A percentile compares a stretch with the other conserved stretches of the same genome.
These are phyloP conservation scores for Panulirus ornatus DNA, from an alignment of 1,140 invertebrate genomes.

Conservation along the genomic window DNA sequence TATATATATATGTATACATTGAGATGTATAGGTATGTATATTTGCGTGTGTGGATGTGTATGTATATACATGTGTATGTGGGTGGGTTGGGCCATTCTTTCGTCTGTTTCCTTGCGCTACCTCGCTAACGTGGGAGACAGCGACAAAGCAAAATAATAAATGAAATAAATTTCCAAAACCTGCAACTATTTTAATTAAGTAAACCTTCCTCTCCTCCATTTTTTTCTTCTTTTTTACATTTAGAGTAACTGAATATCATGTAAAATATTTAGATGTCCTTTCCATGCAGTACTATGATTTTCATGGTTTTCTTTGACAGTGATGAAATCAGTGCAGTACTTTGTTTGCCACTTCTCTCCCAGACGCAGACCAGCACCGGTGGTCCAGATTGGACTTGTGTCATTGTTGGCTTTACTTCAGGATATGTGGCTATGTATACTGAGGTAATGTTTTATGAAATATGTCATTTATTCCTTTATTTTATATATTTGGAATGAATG, in stretches of 20 bases:
- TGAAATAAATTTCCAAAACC: neutral
- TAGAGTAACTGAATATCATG: neutral
- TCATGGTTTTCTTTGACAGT: slow-evolving; percentile 41
- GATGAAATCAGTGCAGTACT: slow-evolving; percentile 77
- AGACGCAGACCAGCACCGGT: slow-evolving; percentile 83
- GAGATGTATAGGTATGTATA: no score
- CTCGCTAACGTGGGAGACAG: no score
- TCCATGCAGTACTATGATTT: neutral
- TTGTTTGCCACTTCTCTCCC: slow-evolving; percentile 84
- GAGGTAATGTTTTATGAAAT: slow-evolving; percentile 81
- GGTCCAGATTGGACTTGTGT: slow-evolving; percentile 96
- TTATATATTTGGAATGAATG: no score
- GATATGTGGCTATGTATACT: slow-evolving; percentile 92
- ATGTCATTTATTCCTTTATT: no score
- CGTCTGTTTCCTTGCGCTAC: no score
- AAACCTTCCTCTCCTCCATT: no score
- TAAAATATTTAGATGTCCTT: neutral
- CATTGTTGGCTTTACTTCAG: slow-evolving; percentile 90
- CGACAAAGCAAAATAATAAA: neutral
- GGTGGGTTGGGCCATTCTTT: no score
- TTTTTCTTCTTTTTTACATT: no score
- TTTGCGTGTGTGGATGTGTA: no score
- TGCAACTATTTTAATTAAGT: neutral
- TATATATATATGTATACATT: neutral
- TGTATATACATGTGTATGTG: no score